Evolutionary conservation across 2,888 invertebrate species (phyloP), one percentile per base, ranked within the genome.

Genomic region (Ditula angustiorana): DNA sequence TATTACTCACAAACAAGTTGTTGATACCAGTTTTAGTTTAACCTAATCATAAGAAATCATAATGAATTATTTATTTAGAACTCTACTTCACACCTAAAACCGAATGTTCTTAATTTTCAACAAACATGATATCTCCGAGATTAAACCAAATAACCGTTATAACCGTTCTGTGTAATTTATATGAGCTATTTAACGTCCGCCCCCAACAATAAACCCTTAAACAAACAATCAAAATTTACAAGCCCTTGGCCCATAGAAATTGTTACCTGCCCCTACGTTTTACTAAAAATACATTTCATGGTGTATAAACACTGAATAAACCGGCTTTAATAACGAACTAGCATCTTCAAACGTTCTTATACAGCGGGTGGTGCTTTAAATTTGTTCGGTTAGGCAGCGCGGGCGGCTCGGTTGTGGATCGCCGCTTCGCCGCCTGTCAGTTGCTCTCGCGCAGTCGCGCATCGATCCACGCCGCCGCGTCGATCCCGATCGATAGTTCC

Each of bases 261-360:
- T 75, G 79, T 85, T 91, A 91, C 92, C 91, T 91, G 91, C 81
- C 81, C 75, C 81, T 80, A 78, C 79, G 78, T 85, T 86, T 85
- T 82, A 86, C 90, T 90, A 91, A 88, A 92, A 92, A 90, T 91
- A 92, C 86, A 83, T 83, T 86, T 82, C 83, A 88, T 85, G 86
- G 82, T 85, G 88, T 83, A 90, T 88, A 91, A 90, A 91, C 88
- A 90, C 72, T 70, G 69, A 61, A 61, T 55, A 65, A 81, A 4
- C 69, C 78, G 23, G 57, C 72, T 65, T 62, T 69, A 67, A 80
- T 61, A 47, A 74, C 73, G 72, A 24, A 26, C 26, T 30, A 44
- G 58, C 56, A 46, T 47, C 44, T 23, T 61, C 55, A 50, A 60
- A 13, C 57, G 69, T 66, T 56, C 67, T 41, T 41, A 68, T 61